These are phyloP conservation scores for Chaetura pelagica DNA, from an alignment of 2,113 vertebrate genomes.

Conservation along the genomic window DNA sequence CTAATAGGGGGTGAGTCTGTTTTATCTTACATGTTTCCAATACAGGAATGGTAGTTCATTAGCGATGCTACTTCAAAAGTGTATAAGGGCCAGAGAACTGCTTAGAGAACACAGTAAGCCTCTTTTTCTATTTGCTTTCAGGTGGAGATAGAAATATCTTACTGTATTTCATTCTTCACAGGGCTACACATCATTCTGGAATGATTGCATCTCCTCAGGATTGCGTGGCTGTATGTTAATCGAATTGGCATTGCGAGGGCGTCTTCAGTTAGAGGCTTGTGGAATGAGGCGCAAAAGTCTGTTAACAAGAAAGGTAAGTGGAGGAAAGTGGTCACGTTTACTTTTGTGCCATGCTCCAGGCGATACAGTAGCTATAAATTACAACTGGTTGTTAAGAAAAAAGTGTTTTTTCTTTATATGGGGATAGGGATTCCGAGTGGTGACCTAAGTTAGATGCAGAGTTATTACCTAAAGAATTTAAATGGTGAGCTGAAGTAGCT, in stretches of 20 bases:
- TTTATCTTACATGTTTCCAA: not conserved
- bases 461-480: not conserved
- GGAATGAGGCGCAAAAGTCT: slow-evolving; percentile 94
- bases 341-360: not conserved
- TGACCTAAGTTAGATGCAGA: not conserved
- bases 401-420: not conserved
- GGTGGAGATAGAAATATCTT: not conserved
- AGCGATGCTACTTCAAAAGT: not conserved
- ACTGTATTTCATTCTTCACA: slow-evolving; percentile 57
- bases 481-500: not conserved
- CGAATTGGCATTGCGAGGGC: slow-evolving; percentile 89
- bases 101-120: not conserved
- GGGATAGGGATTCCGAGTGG: not conserved
- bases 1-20: not conserved
- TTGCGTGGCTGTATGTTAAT: slow-evolving; percentile 94
- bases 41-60: not conserved
- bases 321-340: not conserved
- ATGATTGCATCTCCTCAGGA: slow-evolving; percentile 94
- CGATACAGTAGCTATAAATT: not conserved
- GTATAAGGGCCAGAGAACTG: not conserved
- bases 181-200: slow-evolving; percentile 98
- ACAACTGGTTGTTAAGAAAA: not conserved
- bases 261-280: slow-evolving; percentile 88
- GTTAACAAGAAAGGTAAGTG: slow-evolving; percentile 89
- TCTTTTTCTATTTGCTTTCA: not conserved